Conservation (phyloP, 2,888 invertebrate genomes). For the Stenolophus ochropezus region DNA sequence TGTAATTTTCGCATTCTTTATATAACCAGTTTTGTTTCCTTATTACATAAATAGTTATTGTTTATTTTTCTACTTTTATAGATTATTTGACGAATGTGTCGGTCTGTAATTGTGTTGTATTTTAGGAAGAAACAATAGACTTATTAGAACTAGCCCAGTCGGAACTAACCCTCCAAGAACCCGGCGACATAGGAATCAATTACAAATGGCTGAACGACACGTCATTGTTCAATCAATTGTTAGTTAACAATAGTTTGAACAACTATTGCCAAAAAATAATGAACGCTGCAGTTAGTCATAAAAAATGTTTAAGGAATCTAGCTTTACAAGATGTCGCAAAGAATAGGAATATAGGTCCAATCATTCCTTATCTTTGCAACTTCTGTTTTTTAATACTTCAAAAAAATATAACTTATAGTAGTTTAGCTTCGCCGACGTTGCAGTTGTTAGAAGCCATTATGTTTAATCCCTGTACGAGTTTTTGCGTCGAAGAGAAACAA, state of each 20-base stretch:
- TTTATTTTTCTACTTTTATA: no score
- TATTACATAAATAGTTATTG: no score
- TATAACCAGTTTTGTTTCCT: no score
- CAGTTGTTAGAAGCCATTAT: slow-evolving; percentile 78
- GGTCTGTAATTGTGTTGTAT: no score
- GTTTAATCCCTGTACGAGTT: slow-evolving; percentile 76
- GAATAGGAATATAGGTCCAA: slow-evolving; percentile 77
- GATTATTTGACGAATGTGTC: no score
- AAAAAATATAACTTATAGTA: slow-evolving; percentile 74
- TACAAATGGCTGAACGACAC: slow-evolving; percentile 69
- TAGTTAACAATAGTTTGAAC: slow-evolving; percentile 65
- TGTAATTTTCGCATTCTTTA: no score
- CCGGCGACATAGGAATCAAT: slow-evolving; percentile 66
- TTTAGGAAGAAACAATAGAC: slow-evolving; percentile 67
- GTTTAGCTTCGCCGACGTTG: slow-evolving; percentile 71
- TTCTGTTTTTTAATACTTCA: slow-evolving; percentile 77
- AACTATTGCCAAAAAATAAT: slow-evolving; percentile 69
- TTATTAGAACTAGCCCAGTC: slow-evolving; percentile 68
- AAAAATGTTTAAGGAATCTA: slow-evolving; percentile 74
- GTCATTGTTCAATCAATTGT: slow-evolving; percentile 61
- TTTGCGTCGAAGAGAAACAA: slow-evolving; percentile 77
- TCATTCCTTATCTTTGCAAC: slow-evolving; percentile 78
- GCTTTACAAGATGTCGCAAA: slow-evolving; percentile 77
- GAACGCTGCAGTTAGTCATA: slow-evolving; percentile 75
- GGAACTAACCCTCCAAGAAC: slow-evolving; percentile 67